Evolutionary conservation across 2,113 vertebrate species (phyloP), one percentile per base, ranked within the genome.

Genomic region (Crotalus helleri): DNA sequence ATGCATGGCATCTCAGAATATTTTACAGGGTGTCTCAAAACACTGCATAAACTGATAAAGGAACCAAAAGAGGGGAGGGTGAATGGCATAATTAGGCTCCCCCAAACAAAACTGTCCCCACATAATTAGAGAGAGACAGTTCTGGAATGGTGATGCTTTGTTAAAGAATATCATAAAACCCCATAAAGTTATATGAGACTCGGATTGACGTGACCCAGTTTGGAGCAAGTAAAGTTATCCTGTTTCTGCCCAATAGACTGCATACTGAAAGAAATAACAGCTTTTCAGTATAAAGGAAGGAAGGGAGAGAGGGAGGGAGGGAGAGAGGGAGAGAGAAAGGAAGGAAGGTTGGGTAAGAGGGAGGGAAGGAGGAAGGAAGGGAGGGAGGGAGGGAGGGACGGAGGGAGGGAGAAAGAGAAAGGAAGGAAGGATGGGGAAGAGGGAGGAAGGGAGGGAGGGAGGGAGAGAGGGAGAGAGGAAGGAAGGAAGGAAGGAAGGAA

Each of bases 31-130:
- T 9, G 24, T 86, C 49, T 74, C 91, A 19, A 33, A 89, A 92
- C 64, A 89, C 69, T 55, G 85, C 39, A 39, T 90, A 85, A 90
- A 90, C 39, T 24, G 92, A 90, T 90, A 89, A 89, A 51, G 92
- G 39, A 90, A 59, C 39, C 64, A 49, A 92, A 44, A 46, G 21
- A 12, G 46, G 91, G 44, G 59, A 64, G 85, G 46, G 9, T 81
- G 51, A 92, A 92, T 89, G 59, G 57, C 86, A 81, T 89, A 88
- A 92, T 92, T 92, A 74, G 61, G 49, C 87, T 33, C 24, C 51
- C 74, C 88, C 54, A 74, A 88, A 74, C 89, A 92, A 74, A 88
- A 61, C 91, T 55, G 29, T 55, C 87, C 61, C 44, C 19, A 53
- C 51, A 89, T 61, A 92, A 89, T 92, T 89, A 81, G 15, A 17